Evolutionary conservation across 2,113 vertebrate species (phyloP), one percentile per base, ranked within the genome.

Genomic region (Saguinus midas): DNA sequence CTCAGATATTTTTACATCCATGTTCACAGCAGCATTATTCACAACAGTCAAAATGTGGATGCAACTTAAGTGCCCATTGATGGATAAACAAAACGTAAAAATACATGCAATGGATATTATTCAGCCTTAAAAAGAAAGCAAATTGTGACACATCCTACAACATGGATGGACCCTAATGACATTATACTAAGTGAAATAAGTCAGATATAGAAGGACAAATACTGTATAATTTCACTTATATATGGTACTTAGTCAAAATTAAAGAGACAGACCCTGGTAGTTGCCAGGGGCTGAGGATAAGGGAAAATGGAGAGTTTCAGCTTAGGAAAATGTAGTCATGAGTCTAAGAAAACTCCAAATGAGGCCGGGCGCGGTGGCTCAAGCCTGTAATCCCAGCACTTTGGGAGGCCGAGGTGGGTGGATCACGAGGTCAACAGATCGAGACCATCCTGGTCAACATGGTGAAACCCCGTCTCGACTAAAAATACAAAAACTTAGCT

Each of bases 41-140:
- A 61, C 48, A 92, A 89, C 0, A 72, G 79, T 25, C 43, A 79
- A 78, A 83, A 94, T 50, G 37, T 17, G 21, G 37, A 86, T 40
- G 21, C 45, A 90, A 72, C 61, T 29, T 43, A 96, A 72, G 7
- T 40, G 91, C 8, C 18, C 21, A 88, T 0, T 8, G n/a, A 72
- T 23, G 84, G 90, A 75, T 78, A 58, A 92, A 68, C 43, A 76
- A 96, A 90, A 95, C 50, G 16, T 64, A 58, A 55, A 57, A 20
- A 84, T 27, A 90, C n/a, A 70, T 70, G 70, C 10, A 81, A 94
- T 72, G 50, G 45, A 57, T 72, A 87, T 58, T 48, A 90, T 50
- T 72, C 58, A 66, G 48, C 52, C 27, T 91, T 95, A 87, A 82
- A 89, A 95, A 93, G 43, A 92, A 90, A 93, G n/a, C 57, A 85